phyloP scores from a whole-genome alignment of 2,113 vertebrate species.

The Oreochromis niloticus region DNA sequence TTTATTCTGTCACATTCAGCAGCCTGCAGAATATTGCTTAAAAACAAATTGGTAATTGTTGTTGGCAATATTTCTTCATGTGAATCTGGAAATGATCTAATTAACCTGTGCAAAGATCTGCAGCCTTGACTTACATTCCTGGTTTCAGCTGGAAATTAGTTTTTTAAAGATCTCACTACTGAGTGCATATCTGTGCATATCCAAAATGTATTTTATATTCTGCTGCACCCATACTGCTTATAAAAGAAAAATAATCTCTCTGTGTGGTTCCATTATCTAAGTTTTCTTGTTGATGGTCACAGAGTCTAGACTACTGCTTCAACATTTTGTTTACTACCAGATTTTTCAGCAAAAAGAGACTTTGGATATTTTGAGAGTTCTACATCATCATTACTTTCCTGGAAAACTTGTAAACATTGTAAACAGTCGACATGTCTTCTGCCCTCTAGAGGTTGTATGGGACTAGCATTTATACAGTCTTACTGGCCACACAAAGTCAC shows the following conservation, averaged over 20 bases:
- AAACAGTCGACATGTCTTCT: neutral
- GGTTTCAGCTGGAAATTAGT: neutral
- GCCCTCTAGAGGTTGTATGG: neutral
- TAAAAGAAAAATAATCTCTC: neutral
- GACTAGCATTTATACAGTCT: neutral
- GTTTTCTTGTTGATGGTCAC: neutral
- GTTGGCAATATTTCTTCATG: neutral
- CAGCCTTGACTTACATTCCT: neutral
- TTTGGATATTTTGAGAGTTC: neutral
- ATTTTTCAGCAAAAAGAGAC: neutral
- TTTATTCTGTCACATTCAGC: neutral
- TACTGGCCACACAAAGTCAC: neutral
- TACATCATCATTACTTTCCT: fast-evolving
- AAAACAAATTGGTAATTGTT: neutral
- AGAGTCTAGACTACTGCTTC: neutral
- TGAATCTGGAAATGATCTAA: neutral
- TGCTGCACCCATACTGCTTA: neutral
- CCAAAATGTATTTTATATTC: neutral
- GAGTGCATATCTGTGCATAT: neutral
- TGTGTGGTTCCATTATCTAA: neutral
- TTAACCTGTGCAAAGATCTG: neutral
- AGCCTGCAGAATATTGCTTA: neutral
- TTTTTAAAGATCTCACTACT: neutral
- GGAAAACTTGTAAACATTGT: neutral
- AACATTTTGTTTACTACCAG: neutral